These are phyloP conservation scores for Mimas tiliae DNA, from an alignment of 2,888 invertebrate species.

Conservation along the genomic window DNA sequence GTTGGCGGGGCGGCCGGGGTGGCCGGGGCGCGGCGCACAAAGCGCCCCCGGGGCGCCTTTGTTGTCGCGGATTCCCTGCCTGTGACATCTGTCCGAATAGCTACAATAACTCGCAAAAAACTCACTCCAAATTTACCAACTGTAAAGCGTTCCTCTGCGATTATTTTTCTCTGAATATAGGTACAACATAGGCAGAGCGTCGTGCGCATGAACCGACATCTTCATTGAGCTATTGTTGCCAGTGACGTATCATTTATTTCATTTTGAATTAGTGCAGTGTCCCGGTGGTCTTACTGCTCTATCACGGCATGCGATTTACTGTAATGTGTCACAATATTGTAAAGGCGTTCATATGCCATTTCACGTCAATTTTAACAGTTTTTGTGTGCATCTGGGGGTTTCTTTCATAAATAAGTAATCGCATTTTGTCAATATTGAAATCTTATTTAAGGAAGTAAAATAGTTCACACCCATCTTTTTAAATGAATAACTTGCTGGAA, in stretches of 20 bases:
- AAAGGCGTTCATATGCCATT: conserved; percentile 59
- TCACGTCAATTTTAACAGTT: conserved; percentile 42
- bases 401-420: conserved; percentile 29
- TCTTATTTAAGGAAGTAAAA: conserved; percentile 3
- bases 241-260: conserved; percentile 76
- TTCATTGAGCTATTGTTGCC: conserved; percentile 75
- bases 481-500: neutral
- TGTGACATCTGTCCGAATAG: conserved; percentile 83
- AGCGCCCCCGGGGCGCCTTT: conserved; percentile 80
- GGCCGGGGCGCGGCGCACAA: conserved; percentile 71
- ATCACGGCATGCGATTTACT: conserved; percentile 36
- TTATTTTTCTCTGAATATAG: conserved; percentile 71
- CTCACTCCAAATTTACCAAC: conserved; percentile 73
- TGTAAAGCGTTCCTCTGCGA: conserved; percentile 63
- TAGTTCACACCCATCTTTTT: neutral
- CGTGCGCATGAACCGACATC: conserved; percentile 53
- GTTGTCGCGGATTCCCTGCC: conserved; percentile 75
- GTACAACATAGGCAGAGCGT: conserved; percentile 32
- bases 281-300: conserved; percentile 67
- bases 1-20: conserved; percentile 58
- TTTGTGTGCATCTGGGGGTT: conserved; percentile 32
- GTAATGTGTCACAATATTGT: conserved; percentile 72
- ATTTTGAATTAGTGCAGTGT: conserved; percentile 58
- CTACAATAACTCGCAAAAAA: conserved; percentile 83
- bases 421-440: conserved; percentile 7